Evolutionary conservation across 1,140 invertebrate genomes (phyloP).

Genomic region (Bilobella aurantiaca): DNA sequence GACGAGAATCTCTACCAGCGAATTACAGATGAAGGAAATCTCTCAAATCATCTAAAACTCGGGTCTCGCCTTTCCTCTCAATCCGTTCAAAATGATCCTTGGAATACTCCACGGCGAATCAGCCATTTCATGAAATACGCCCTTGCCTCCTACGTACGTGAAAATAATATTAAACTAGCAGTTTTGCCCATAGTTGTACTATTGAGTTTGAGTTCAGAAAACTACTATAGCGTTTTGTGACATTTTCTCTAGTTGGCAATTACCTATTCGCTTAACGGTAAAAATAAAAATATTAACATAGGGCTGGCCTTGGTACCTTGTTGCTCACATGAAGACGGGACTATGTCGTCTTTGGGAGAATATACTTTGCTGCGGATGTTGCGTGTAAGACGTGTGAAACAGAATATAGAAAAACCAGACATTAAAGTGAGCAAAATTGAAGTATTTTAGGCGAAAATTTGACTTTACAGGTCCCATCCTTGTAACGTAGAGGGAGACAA

Average conservation of each 20-base stretch:
- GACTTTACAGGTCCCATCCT: constrained; percentile 45
- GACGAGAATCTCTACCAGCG: not conserved
- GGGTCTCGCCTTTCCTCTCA: not conserved
- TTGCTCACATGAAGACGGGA: constrained; percentile 59
- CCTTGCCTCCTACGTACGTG: constrained; percentile 23
- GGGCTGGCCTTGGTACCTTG: constrained; percentile 79
- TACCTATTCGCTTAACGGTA: no score
- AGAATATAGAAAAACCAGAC: no score
- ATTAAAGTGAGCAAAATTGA: no score
- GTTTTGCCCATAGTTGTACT: no score
- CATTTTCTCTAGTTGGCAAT: no score
- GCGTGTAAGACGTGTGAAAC: constrained; percentile 48
- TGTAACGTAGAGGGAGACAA: constrained; percentile 70
- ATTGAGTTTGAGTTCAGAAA: no score
- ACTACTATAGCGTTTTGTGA: no score
- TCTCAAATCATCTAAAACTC: not conserved
- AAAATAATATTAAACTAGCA: not conserved
- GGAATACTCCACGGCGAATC: constrained; percentile 25
- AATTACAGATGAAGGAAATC: not conserved
- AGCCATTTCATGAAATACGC: constrained; percentile 33
- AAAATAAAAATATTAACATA: no score
- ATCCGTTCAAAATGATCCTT: constrained; percentile 4
- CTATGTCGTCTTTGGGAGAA: constrained; percentile 59
- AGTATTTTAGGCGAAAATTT: no score
- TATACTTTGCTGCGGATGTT: constrained; percentile 62